Percentiles rank a stretch among this genome's conserved stretches.
Evolutionary conservation across 2,797 vertebrate genomes (phyloP).

Genomic region (Microhierax caerulescens): DNA sequence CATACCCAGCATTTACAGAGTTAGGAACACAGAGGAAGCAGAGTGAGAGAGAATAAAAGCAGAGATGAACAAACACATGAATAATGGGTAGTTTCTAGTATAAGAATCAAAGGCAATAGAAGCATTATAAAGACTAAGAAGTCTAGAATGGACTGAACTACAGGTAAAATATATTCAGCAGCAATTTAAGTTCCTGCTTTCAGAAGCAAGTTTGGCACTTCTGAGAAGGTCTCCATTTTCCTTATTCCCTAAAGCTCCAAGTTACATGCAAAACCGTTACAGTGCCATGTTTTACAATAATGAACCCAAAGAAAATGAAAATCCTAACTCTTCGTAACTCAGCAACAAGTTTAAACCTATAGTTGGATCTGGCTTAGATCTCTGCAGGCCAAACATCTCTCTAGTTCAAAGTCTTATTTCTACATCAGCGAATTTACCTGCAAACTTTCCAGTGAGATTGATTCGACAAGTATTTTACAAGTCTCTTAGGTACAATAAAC

Average conservation of each 20-base stretch:
- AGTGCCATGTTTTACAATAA: not conserved
- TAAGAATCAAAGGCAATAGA: slow-evolving; percentile 12
- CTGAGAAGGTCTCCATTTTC: not conserved
- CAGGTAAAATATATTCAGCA: not conserved
- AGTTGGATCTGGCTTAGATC: not conserved
- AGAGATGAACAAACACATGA: slow-evolving; percentile 48
- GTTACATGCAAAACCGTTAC: not conserved
- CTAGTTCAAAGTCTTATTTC: not conserved
- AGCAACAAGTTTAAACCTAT: not conserved
- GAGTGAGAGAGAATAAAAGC: slow-evolving; percentile 61
- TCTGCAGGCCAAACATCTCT: not conserved
- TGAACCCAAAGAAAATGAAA: not conserved
- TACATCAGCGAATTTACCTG: not conserved
- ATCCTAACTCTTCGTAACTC: not conserved
- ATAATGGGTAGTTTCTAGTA: not conserved
- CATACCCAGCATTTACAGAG: slow-evolving; percentile 72
- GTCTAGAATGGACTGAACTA: not conserved
- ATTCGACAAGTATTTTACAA: not conserved
- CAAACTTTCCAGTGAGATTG: not conserved
- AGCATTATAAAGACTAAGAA: not conserved
- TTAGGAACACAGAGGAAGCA: slow-evolving; percentile 74
- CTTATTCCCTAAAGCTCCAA: not conserved
- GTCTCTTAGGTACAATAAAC: not conserved
- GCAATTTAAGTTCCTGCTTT: not conserved
- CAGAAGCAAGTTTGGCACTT: not conserved